Evolutionary conservation across 2,797 vertebrate genomes (phyloP), one percentile per base, ranked within the genome.

Genomic region (Typhlichthys eigenmanni): DNA sequence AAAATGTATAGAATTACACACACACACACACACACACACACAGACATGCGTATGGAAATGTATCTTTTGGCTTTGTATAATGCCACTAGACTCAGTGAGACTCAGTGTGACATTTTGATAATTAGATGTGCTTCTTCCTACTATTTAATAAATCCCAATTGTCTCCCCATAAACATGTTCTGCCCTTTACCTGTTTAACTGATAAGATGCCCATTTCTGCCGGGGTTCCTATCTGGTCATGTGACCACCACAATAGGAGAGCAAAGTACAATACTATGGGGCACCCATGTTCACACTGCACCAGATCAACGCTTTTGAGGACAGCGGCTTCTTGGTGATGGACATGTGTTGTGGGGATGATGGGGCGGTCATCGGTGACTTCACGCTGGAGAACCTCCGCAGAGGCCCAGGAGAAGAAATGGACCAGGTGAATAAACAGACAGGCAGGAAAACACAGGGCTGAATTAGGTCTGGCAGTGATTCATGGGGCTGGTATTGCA

Each of bases 221-320:
- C 38, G 38, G 38, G 38, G 38, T 47, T 51, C 9, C 50, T 58
- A 50, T 58, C 1, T 54, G 45, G 24, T 48, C 43, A 13, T 66
- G 12, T 55, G 58, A 48, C 47, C 38, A 34, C 2, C 62, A 46
- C 55, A 4, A 72, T 72, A 98, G 95, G 74, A 79, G 62, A 92
- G 95, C 70, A 82, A 91, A 0, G 90, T 92, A 48, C 90, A 57
- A 47, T 95, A 94, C 83, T 62, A 56, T 2, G 86, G 89, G 43
- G 86, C 81, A 13, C 84, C 95, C 46, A 94, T 98, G 85, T 82
- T 91, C 46, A 82, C 75, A 2, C 93, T 96, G 81, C 96, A 98
- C 87, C 95, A 97, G 82, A 97, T 97, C 85, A 98, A 96, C 34
- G 94, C 96, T 34, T 98, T 90, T 65, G 97, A 98, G 79, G 94